Conservation (phyloP, 2,113 vertebrate genomes). For the Nibea albiflora region DNA sequence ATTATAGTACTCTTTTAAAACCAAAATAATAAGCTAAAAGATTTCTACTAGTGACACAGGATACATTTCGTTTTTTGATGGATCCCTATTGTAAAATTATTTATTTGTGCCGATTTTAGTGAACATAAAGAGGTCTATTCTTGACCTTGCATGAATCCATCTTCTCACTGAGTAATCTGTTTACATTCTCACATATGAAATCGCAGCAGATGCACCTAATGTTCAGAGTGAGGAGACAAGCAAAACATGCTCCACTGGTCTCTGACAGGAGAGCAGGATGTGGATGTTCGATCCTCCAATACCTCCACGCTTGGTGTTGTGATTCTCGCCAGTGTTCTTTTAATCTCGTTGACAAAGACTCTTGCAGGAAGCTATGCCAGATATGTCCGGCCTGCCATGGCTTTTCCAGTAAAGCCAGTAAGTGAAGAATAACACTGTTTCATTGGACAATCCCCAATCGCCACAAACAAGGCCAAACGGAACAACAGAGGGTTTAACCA, state of each 20-base stretch:
- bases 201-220: background rate
- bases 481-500: slow-evolving; percentile 81
- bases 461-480: slow-evolving; percentile 70
- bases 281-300: slow-evolving; percentile 28
- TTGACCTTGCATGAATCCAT: background rate
- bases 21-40: background rate
- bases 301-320: slow-evolving; percentile 61
- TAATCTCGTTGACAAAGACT: slow-evolving; percentile 80
- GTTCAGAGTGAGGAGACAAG: slow-evolving; percentile 4
- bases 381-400: slow-evolving; percentile 74
- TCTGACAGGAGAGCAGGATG: slow-evolving; percentile 46
- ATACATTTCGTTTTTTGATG: background rate
- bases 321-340: slow-evolving; percentile 69
- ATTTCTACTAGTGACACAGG: background rate
- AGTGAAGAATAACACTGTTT: slow-evolving; percentile 80
- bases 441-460: slow-evolving; percentile 70
- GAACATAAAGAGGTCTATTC: background rate
- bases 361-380: slow-evolving; percentile 79
- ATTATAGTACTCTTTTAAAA: background rate
- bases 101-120: background rate
- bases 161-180: background rate
- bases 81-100: background rate
- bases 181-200: background rate
- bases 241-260: background rate
- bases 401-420: slow-evolving; percentile 66